Evolutionary conservation across 2,797 vertebrate species (phyloP).

Genomic region (Muscicapa striata): DNA sequence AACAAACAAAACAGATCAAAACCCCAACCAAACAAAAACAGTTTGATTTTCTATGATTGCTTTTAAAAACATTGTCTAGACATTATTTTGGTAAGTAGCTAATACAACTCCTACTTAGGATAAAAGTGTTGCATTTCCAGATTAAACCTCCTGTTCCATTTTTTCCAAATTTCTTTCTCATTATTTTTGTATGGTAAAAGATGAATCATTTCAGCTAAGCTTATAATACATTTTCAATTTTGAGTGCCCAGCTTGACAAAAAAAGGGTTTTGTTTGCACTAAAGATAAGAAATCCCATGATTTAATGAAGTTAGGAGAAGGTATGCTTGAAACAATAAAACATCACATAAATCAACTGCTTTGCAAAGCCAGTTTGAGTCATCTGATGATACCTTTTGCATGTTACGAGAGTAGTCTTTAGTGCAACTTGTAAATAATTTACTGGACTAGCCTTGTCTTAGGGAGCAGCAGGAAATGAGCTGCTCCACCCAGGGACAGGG

Average conservation of each 20-base stretch:
- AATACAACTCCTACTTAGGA: not conserved
- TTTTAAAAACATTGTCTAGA: not conserved
- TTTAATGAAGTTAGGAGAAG: not conserved
- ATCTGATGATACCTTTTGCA: not conserved
- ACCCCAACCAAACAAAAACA: not conserved
- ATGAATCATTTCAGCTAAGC: not conserved
- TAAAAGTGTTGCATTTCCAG: not conserved
- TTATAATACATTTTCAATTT: not conserved
- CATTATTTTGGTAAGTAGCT: not conserved
- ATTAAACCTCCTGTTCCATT: not conserved
- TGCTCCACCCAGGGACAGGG: fast-evolving
- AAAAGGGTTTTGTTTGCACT: not conserved
- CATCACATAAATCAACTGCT: not conserved
- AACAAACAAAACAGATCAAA: not conserved
- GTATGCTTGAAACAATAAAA: not conserved
- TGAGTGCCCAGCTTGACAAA: not conserved
- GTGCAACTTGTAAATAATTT: not conserved
- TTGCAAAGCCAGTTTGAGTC: not conserved
- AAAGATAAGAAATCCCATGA: not conserved
- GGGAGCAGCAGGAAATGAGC: no score
- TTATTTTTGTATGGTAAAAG: not conserved
- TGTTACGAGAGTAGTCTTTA: not conserved
- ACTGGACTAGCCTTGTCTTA: not conserved
- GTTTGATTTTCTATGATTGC: not conserved
- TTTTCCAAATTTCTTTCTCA: not conserved